These are phyloP conservation scores for Dendrocincla tyrannina DNA, from an alignment of 2,797 vertebrate genomes.

Conservation along the genomic window DNA sequence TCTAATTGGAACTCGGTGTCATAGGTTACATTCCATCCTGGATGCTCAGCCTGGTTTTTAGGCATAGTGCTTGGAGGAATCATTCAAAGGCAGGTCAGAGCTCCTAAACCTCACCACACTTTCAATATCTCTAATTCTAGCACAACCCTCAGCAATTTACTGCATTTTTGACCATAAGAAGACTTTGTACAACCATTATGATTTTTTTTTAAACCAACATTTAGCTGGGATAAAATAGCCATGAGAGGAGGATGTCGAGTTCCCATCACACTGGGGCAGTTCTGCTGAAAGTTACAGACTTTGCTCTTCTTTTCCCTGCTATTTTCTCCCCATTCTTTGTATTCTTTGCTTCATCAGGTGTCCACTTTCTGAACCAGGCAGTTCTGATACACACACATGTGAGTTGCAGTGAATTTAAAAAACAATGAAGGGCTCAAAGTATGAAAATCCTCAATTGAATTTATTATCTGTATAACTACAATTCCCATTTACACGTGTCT, in stretches of 20 bases:
- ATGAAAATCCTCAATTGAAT: not conserved
- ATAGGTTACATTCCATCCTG: rapidly evolving
- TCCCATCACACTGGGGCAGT: not conserved
- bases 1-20: not conserved
- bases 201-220: not conserved
- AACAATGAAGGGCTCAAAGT: not conserved
- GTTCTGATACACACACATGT: rapidly evolving
- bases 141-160: not conserved
- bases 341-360: not conserved
- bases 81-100: not conserved
- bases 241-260: not conserved
- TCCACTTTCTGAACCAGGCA: not conserved
- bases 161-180: not conserved
- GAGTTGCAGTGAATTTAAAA: not conserved
- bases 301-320: not conserved
- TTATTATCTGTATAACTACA: not conserved
- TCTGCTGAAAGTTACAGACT: not conserved
- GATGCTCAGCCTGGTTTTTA: not conserved
- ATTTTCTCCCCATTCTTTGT: not conserved
- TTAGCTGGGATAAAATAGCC: not conserved
- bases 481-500: rapidly evolving
- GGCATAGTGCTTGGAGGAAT: not conserved
- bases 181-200: not conserved
- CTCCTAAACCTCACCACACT: not conserved
- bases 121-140: not conserved